phyloP scores from a whole-genome alignment of 1,140 invertebrate genomes.

The Leptinotarsa lineolata region DNA sequence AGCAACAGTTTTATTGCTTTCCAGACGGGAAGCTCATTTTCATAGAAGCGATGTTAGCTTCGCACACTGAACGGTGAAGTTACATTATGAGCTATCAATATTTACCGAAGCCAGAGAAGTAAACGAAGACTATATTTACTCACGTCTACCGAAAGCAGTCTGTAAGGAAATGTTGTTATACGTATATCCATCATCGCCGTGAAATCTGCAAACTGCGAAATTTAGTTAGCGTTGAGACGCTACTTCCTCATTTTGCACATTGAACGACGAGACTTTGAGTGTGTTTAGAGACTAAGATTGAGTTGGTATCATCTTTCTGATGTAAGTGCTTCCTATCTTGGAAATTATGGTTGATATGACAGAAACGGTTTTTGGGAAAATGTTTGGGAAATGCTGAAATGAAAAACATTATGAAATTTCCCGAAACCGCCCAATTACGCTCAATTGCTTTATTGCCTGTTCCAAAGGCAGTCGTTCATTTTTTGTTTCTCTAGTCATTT shows the following conservation, averaged over 20 bases:
- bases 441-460: no score
- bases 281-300: not conserved
- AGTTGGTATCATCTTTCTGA: no score
- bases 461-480: no score
- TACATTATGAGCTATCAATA: conserved; percentile 10
- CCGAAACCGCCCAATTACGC: no score
- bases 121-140: conserved; percentile 10
- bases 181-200: conserved; percentile 22
- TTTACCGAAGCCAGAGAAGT: conserved; percentile 6
- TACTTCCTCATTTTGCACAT: not conserved
- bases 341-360: no score
- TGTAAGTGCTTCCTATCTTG: no score
- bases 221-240: conserved; percentile 10
- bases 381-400: no score
- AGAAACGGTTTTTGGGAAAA: no score
- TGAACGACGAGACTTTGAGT: not conserved
- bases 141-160: not conserved
- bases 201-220: conserved; percentile 21
- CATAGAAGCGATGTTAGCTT: not conserved
- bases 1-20: not conserved
- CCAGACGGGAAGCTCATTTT: not conserved
- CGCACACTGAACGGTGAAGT: not conserved
- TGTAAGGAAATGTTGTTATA: conserved; percentile 6
- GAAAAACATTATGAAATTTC: no score
- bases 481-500: no score